Base-by-base conservation (phyloP, 2,888 invertebrate species). In the Ichneumoninae sp. region DNA sequence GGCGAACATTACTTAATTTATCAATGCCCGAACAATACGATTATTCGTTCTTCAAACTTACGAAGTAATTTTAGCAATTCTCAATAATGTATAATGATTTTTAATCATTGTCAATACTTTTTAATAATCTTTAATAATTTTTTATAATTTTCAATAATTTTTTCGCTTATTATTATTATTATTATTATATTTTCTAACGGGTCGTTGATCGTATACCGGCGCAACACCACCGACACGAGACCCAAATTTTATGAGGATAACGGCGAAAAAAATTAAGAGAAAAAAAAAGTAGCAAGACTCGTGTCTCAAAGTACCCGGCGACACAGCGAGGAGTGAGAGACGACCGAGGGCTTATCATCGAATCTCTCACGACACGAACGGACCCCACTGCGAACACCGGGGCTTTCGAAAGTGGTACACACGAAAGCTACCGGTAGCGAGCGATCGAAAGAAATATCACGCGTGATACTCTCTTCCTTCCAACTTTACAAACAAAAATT, bases 361-460 rank as follows among this genome's bases (percentile, higher is more conserved):
- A 47, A 85, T 85, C 85, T 87, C 78, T 85, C 82, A 81, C 85
- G 85, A 83, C 83, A 87, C 85, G 85, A 85, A 85, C 78, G 50
- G 57, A 71, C 66, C 66, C 66, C 57, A 57, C 75, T 30, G 70
- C 71, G 75, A 60, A 26, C 57, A 26, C 26, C 74, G 44, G 71
- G 10, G 63, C 8, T 63, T 40, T 77, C 10, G 63, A 87, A 87
- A 83, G 82, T 86, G 85, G 71, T 87, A 85, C 86, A 83, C 87
- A 82, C 82, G 86, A 82, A 85, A 71, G 63, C 50, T 22, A 66
- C 19, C 36, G 50, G 44, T 75, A 50, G 65, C 71, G 75, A 71
- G 16, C 81, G 82, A 70, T 81, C 66, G 50, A 78, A 79, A 60
- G 79, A 65, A 65, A 65, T 57, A 33, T 74, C 30, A 33, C 44